Evolutionary conservation across 1,140 invertebrate genomes (phyloP), one percentile per base, ranked within the genome.

Genomic region (Drosophila ambigua): DNA sequence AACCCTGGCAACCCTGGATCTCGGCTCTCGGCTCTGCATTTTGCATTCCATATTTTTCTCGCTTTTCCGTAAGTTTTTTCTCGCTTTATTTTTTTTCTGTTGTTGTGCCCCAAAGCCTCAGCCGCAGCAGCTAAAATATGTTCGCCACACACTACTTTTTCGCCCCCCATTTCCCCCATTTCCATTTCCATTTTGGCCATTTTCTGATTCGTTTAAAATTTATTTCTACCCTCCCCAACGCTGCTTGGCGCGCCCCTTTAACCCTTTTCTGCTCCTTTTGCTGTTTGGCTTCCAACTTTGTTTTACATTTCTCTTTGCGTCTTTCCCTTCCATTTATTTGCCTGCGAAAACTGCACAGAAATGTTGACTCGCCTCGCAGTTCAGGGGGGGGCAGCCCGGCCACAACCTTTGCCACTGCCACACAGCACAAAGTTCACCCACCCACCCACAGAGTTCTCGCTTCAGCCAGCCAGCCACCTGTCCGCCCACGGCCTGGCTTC

Each of bases 201-300:
- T 79, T 62, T 66, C 74, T 87, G 71, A 87, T 87, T 85, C 73
- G 75, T 77, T 87, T 87, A 66, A 85, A 87, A 77, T 87, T 69
- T 81, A 58, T 67, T 77, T 69, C 41, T n/a, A 0, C 15, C n/a
- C n/a, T 8, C 13, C 31, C n/a, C n/a, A n/a, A n/a, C 31, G 7
- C 3, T 31, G 0, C 16, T 8, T 24, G 23, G 1, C 28, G 6
- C 0, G 2, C 15, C 16, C 31, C 13, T 59, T 66, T 26, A 26
- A 7, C 31, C 26, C 20, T 60, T 20, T 54, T 49, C 45, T 49
- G 49, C 16, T 58, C 58, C 67, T 54, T 82, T 77, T 73, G 48
- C 55, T 59, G 39, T 74, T 59, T 77, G 66, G 44, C 53, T 57
- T 83, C 53, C 51, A 76, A 72, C 72, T 84, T 83, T 83, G 50